Base-by-base conservation (phyloP, 2,113 vertebrate species). In the Indicator maculatus region DNA sequence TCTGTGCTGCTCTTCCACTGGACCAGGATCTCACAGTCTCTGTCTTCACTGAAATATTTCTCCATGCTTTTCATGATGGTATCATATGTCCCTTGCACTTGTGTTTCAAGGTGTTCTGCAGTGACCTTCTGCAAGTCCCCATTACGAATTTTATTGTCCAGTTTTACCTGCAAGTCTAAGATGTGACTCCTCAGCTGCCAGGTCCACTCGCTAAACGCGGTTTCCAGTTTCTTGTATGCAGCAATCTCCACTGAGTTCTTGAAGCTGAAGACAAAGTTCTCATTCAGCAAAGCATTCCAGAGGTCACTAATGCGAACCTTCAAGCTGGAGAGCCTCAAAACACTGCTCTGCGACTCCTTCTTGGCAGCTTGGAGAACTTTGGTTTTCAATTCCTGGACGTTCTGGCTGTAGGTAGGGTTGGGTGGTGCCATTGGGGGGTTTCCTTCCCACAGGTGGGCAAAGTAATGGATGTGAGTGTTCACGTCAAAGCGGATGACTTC, bases 251-350 rank as follows among this genome's bases (percentile, higher is more conserved):
- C 23, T 0, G 97, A 97, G 26, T 98, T 98, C 89, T 86, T 98
- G 89, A 98, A 97, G 69, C 96, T 97, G 61, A 98, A 97, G 61
- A 98, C 60, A 53, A 97, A 98, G 78, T 97, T 97, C 61, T 98
- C 97, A 7, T 95, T 93, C 72, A 97, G 19, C 55, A 98, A 66
- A 58, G 96, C 96, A 0, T 79, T 96, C 97, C 97, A 97, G 30
- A 98, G 91, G 60, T 98, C 94, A 6, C 21, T 4, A 20, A 97
- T 87, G 12, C 56, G 75, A 27, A 45, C 33, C 45, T 93, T 96
- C 75, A 97, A 77, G 66, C 93, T 73, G 0, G 96, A 97, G 14
- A 98, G 63, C 26, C 45, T 93, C 63, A 97, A 41, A 79, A 96
- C 30, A 2, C 38, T 73, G 72, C 18, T 18, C 5, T 73, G 89